Evolutionary conservation across 2,797 vertebrate species (phyloP), one percentile per base, ranked within the genome.

Genomic region (Podarcis siculus): DNA sequence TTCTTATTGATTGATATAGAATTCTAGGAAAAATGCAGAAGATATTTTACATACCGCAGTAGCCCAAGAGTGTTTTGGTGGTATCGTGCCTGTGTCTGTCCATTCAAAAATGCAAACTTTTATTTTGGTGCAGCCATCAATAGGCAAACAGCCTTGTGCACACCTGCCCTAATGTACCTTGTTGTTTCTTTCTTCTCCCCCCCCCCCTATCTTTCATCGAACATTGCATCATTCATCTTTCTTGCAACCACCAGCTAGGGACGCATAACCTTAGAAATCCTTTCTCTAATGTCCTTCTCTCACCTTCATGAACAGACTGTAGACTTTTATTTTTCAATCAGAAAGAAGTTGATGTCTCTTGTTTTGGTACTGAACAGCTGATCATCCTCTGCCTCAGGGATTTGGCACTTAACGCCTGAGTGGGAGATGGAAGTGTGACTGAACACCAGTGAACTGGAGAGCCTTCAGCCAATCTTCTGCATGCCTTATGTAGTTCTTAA

Each of bases 361-460:
- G 89, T 91, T 71, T 71, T 86, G 73, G 87, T 67, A 84, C 92
- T 92, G 92, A 94, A 73, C 82, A 79, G 76, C 88, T 95, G 95
- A 95, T 89, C 82, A 92, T 90, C 93, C 90, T 90, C 90, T 95
- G 95, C 93, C 94, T 93, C 86, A 86, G 92, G 90, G 94, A 93
- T 83, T 82, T 89, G 82, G 79, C 86, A 80, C 58, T 93, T 92
- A 39, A 89, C 39, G 84, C 35, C 32, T 92, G 92, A 95, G 79
- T 92, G 89, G 87, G 69, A 81, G 83, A 90, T 72, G 89, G 66
- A 87, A 58, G 2, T 92, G 82, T 90, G 90, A 93, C 82, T 87
- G 83, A 94, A 75, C 76, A 76, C 64, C 30, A 69, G 30, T 88
- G 85, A 92, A 94, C 75, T 69, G 30, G 78, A 93, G 32, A 72